Evolutionary conservation across 2,113 vertebrate species (phyloP), one percentile per base, ranked within the genome.

Genomic region (Bujurquina vittata): DNA sequence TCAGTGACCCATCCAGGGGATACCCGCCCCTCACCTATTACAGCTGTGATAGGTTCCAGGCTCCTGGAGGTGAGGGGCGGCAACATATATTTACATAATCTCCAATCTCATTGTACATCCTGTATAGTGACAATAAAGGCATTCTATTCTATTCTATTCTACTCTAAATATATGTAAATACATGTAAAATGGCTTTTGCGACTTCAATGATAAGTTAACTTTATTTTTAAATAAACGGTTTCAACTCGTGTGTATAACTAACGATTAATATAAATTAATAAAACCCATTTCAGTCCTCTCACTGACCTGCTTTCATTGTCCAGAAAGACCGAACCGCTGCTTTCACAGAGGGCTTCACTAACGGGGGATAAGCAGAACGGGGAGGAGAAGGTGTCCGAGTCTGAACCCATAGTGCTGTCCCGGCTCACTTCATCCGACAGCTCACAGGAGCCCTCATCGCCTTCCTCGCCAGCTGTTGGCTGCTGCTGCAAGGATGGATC

Each of bases 281-380:
- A 54, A 18, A 2, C 17, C 1, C 20, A 9, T 62, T 52, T 74
- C 40, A 35, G 11, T 20, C 57, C 18, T 12, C 4, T 61, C 55
- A 79, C 93, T 91, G 78, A 99, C 98, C 98, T 96, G 95, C 94
- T 95, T 18, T 97, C 97, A 0, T 93, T 96, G 82, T 98, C 98
- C 95, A 97, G 94, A 93, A 99, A 99, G 35, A 97, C 96, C 0
- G 97, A 97, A 37, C 96, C 87, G 77, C 96, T 95, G 94, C 97
- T 97, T 81, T 98, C 97, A 0, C 93, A 97, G 0, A 98, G 96
- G 33, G 96, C 97, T 83, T 99, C 96, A 0, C 97, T 98, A 92
- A 98, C 95, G 4, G 98, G 98, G 0, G 98, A 99, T 87, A 99
- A 94, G 94, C 98, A 99, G 95, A 98, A 99, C 0, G 98, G 98